phyloP scores from a whole-genome alignment of 2,797 vertebrate species.

The Phrynocephalus guinanensis region DNA sequence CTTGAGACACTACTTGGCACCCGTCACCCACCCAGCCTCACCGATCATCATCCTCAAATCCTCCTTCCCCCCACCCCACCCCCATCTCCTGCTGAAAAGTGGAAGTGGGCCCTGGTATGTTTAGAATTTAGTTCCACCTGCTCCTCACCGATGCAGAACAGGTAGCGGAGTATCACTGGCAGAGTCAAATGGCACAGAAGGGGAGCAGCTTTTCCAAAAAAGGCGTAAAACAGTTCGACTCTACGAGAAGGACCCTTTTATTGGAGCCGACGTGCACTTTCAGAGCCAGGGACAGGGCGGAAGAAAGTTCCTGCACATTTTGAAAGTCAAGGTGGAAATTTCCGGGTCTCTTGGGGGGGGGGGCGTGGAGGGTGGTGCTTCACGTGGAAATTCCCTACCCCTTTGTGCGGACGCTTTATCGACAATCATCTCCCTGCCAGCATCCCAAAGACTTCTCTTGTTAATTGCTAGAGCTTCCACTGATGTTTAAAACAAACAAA shows the following conservation, averaged over 20 bases:
- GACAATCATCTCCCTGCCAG: slow-evolving; percentile 35
- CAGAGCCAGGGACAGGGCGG: no score
- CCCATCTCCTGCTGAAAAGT: not conserved
- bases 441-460: slow-evolving; percentile 10
- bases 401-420: not conserved
- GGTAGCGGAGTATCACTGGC: no score
- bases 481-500: not conserved
- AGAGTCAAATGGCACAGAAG: not conserved
- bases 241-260: not conserved
- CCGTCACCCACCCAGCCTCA: not conserved
- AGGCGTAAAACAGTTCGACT: not conserved
- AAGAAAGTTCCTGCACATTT: no score
- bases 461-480: not conserved
- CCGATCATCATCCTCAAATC: not conserved
- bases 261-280: not conserved
- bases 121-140: no score
- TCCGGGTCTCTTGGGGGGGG: not conserved
- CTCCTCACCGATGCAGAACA: no score
- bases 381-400: not conserved
- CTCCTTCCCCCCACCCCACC: no score
- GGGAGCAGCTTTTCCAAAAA: rapidly evolving
- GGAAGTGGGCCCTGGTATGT: not conserved
- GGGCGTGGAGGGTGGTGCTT: not conserved
- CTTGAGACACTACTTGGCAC: no score
- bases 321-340: not conserved